These are phyloP conservation scores for Helogale parvula DNA, from an alignment of 2,113 vertebrate genomes.

Conservation along the genomic window DNA sequence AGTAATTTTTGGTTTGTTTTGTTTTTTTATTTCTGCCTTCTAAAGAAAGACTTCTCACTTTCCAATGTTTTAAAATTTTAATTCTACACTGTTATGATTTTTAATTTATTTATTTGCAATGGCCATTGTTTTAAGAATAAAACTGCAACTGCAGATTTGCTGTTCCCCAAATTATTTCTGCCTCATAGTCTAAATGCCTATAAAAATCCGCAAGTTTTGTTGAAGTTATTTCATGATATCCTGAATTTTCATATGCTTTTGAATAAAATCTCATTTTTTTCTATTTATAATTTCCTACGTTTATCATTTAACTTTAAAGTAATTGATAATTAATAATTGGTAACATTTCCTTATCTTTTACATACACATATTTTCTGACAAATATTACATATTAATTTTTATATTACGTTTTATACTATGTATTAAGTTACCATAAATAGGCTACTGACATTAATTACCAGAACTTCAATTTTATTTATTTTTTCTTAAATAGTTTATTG, in stretches of 20 bases:
- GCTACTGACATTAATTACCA: neutral
- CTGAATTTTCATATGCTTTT: neutral
- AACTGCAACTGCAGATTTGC: neutral
- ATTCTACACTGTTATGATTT: neutral
- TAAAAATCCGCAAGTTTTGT: neutral
- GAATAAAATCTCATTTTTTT: neutral
- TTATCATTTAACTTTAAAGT: neutral
- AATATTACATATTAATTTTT: neutral
- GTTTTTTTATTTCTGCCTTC: neutral
- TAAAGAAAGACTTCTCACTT: neutral
- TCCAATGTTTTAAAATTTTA: neutral
- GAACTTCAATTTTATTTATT: neutral
- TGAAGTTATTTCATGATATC: neutral
- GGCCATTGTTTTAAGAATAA: neutral
- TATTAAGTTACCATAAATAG: neutral
- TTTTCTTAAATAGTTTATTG: too few relatives aligned
- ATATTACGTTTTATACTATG: neutral
- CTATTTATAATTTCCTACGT: neutral
- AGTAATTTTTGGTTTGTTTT: neutral
- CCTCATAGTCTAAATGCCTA: neutral
- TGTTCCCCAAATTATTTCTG: neutral
- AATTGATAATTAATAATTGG: neutral
- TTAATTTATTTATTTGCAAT: neutral
- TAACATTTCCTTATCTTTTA: neutral
- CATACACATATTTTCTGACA: neutral